phyloP scores from a whole-genome alignment of 1,140 invertebrate genomes.

The Saccostrea echinata region DNA sequence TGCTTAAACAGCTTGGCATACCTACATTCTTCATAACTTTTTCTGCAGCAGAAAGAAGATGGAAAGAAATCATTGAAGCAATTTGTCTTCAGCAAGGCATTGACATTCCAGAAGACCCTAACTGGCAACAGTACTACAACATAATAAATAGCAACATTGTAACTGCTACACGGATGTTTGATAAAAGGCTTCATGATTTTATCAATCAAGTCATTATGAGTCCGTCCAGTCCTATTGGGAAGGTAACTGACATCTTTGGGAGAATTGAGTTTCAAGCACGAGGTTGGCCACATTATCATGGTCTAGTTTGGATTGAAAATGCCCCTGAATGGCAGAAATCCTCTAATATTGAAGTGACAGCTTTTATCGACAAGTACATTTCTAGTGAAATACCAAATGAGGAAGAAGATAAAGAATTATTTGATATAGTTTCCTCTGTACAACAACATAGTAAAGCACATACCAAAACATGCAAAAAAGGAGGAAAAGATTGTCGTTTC shows the following conservation, averaged over 20 bases:
- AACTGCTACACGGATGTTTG: slow-evolving; percentile 7
- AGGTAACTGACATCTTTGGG: slow-evolving; percentile 65
- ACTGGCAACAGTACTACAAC: slow-evolving; percentile 23
- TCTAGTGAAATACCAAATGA: slow-evolving; percentile 33
- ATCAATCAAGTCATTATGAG: slow-evolving; percentile 49
- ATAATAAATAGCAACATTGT: slow-evolving; percentile 30
- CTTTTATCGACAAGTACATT: slow-evolving; percentile 56
- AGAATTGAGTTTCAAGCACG: slow-evolving; percentile 80
- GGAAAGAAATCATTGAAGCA: slow-evolving; percentile 11
- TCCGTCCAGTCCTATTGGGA: slow-evolving; percentile 44
- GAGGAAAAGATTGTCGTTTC: slow-evolving; percentile 57
- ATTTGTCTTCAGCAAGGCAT: not conserved
- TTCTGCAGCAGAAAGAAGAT: slow-evolving; percentile 27
- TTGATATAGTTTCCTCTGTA: slow-evolving; percentile 34
- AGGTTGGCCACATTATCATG: slow-evolving; percentile 79
- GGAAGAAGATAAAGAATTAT: slow-evolving; percentile 10
- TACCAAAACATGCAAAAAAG: slow-evolving; percentile 53
- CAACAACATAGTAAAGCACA: slow-evolving; percentile 48
- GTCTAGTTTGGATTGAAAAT: slow-evolving; percentile 77
- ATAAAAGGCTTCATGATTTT: slow-evolving; percentile 28
- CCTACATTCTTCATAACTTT: slow-evolving; percentile 27
- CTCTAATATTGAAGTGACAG: slow-evolving; percentile 22
- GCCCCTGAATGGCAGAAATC: slow-evolving; percentile 64
- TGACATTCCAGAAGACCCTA: not conserved
- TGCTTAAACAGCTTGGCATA: slow-evolving; percentile 43